Evolutionary conservation across 1,140 invertebrate species (phyloP), one percentile per base, ranked within the genome.

Genomic region (Drosophila littoralis): DNA sequence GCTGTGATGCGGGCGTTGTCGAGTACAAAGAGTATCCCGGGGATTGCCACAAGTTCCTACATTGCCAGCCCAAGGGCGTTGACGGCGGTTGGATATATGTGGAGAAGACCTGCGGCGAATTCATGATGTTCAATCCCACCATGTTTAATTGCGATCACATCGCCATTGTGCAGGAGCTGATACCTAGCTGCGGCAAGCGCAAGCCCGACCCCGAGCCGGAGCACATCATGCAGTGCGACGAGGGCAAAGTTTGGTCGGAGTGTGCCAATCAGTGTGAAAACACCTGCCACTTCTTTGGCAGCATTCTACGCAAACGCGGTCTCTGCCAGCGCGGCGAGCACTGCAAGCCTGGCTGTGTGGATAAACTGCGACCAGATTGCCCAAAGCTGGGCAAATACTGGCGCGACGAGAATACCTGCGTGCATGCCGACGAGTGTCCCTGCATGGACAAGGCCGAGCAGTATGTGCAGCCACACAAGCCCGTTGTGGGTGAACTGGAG

Each of bases 331-430:
- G 46, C 1, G 74, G 81, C 6, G 91, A 92, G 13, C 81, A 82
- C 48, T 92, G 92, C 36, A 81, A 89, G 43, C 75, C 85, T 0
- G 92, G 92, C 8, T 93, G 93, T 40, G 93, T 94, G 42, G 88
- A 92, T 28, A 77, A 85, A 22, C 15, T 77, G 91, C 72, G 77
- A 1, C 80, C 79, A 2, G 75, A 91, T 32, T 92, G 81, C 13
- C 60, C 28, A 10, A 66, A 68, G 7, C 13, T 70, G 22, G 72
- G 75, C 7, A 82, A 90, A 68, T 91, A 94, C 22, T 96, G 96
- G 95, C 93, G 95, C 9, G 96, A 97, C 84, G 92, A 93, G 43
- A 78, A 93, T 0, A 95, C 94, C 0, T 97, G 97, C 79, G 96
- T 97, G 7, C 90, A 94, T 6, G 80, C 93, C 2, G 93, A 94